A percentile compares a stretch with the other conserved stretches of the same genome.
phyloP scores from a whole-genome alignment of 37 sponge, comb jelly and placozoan species.

The Halisarca cf. caerulea region DNA sequence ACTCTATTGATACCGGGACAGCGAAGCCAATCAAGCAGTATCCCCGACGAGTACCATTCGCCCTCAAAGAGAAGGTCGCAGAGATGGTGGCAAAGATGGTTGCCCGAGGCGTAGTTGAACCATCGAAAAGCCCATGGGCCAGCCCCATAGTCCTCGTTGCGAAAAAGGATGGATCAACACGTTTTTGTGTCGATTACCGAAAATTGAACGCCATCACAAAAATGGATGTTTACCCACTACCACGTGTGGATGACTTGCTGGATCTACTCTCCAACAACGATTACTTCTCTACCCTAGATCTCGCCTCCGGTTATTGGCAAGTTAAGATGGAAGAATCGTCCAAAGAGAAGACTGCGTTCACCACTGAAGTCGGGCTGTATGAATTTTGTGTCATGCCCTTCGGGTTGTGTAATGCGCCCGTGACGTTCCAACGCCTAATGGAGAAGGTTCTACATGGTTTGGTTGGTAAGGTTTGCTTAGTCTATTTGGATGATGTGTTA shows the following conservation, averaged over 20 bases:
- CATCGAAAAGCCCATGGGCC: slow-evolving; percentile 19
- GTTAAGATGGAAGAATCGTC: slow-evolving; percentile 3
- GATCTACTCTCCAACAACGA: neutral
- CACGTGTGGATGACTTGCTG: slow-evolving; percentile 28
- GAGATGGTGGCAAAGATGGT: neutral
- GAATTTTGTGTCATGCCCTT: slow-evolving; percentile 48
- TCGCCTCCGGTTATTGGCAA: slow-evolving; percentile 32
- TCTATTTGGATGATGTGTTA: too few relatives aligned
- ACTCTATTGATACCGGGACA: neutral
- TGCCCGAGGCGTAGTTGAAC: slow-evolving; percentile 13
- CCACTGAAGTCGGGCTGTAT: slow-evolving; percentile 22
- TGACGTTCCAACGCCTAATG: slow-evolving; percentile 49
- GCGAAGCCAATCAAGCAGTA: neutral
- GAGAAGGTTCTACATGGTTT: slow-evolving; percentile 34
- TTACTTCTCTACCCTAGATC: slow-evolving; percentile 1
- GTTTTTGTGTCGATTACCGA: slow-evolving; percentile 42
- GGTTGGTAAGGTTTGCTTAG: too few relatives aligned
- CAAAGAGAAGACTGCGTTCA: slow-evolving; percentile 10
- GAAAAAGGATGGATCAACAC: slow-evolving; percentile 13
- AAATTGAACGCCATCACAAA: slow-evolving; percentile 26
- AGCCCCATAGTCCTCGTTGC: slow-evolving; percentile 27
- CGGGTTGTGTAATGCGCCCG: slow-evolving; percentile 53
- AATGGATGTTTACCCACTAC: slow-evolving; percentile 35
- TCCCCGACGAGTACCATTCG: neutral
- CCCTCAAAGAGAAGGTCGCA: neutral